Conservation (phyloP, 2,113 vertebrate genomes). For the human (Homo sapiens) region DNA sequence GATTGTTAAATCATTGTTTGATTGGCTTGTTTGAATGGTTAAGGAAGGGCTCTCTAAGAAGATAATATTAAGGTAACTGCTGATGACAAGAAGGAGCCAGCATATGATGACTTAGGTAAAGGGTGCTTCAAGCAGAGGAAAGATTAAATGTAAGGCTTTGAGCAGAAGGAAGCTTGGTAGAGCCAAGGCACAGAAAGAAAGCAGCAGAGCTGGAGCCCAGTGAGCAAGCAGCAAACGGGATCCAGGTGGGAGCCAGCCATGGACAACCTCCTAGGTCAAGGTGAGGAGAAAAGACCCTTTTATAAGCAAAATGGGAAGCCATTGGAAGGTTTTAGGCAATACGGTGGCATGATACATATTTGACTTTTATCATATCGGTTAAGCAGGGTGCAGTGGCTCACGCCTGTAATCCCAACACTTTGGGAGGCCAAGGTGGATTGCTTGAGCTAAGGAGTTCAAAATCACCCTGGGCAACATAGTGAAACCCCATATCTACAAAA, state of each 20-base stretch:
- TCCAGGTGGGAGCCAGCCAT: not conserved
- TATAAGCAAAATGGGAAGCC: not conserved
- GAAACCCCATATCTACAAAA: too few species aligned
- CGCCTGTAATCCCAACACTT: too few species aligned
- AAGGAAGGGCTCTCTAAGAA: not conserved
- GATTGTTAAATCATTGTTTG: too few species aligned
- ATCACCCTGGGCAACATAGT: too few species aligned
- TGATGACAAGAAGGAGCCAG: not conserved
- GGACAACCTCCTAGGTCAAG: not conserved
- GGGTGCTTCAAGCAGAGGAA: not conserved
- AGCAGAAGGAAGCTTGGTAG: not conserved
- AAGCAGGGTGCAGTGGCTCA: not conserved
- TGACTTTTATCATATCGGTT: not conserved
- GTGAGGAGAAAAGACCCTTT: not conserved
- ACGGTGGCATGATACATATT: not conserved
- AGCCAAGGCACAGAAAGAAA: not conserved
- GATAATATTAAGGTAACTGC: not conserved
- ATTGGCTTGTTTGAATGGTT: not conserved
- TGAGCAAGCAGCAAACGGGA: not conserved
- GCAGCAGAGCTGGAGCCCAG: not conserved
- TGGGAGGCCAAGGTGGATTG: too few species aligned
- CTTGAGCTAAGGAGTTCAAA: too few species aligned
- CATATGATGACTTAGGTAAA: not conserved
- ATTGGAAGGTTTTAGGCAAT: not conserved
- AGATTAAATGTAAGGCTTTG: not conserved